A percentile compares a stretch with the other conserved stretches of the same genome.
Conservation (phyloP, 2,888 invertebrate species). For the Oligia strigilis region DNA sequence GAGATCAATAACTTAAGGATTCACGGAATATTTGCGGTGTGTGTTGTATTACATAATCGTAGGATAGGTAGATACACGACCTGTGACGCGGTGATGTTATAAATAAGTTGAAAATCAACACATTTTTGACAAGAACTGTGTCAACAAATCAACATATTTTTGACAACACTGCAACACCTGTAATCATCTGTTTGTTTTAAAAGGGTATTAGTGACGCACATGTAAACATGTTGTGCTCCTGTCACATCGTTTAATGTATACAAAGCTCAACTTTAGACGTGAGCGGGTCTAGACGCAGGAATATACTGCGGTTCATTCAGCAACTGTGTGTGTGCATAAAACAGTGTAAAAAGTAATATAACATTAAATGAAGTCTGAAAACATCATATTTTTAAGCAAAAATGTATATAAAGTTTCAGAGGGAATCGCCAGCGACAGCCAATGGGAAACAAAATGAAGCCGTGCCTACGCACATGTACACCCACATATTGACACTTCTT, state of each 20-base stretch:
- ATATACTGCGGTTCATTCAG: background rate
- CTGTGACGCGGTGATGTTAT: background rate
- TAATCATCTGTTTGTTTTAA: constrained; percentile 12
- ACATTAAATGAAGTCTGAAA: background rate
- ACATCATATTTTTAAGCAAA: background rate
- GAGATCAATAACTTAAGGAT: background rate
- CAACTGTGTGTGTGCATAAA: background rate
- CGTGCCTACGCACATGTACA: background rate
- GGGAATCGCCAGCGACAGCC: background rate
- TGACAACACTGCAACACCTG: background rate
- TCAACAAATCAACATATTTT: background rate
- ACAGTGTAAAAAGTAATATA: background rate
- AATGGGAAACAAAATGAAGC: background rate
- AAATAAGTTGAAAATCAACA: constrained; percentile 1
- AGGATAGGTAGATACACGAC: background rate
- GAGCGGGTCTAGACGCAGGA: constrained; percentile 9
- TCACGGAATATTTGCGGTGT: constrained; percentile 8
- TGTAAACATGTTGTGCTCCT: constrained; percentile 14
- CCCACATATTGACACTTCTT: background rate
- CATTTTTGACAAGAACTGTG: background rate
- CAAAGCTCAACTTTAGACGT: background rate
- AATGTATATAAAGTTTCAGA: background rate
- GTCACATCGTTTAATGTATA: constrained; percentile 28
- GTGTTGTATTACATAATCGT: background rate
- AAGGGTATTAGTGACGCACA: constrained; percentile 15